Evolutionary conservation across 2,113 vertebrate genomes (phyloP), one percentile per base, ranked within the genome.

Genomic region (Podarcis raffonei): DNA sequence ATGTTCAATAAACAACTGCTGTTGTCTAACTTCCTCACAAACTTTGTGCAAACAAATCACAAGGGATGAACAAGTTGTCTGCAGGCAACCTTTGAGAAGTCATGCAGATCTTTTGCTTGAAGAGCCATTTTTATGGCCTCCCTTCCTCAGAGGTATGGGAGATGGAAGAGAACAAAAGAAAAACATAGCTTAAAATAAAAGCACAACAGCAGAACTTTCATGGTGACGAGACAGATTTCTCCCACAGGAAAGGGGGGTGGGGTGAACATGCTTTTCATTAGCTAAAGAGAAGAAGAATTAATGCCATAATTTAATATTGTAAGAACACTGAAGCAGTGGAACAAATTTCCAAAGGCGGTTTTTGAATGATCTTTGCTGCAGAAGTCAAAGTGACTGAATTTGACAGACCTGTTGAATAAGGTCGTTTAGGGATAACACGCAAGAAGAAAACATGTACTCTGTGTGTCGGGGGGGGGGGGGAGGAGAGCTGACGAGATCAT

Each of bases 281-380:
- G 81, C 88, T 81, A 90, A 84, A 59, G 84, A 87, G 83, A 48
- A 71, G 65, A 78, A 87, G 83, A 87, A 83, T 84, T 83, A 84
- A 82, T 20, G 1, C 62, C 18, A 85, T 53, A 39, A 37, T 62
- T 83, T 86, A 86, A 83, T 69, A 86, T 68, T 39, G 39, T 62
- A 76, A 83, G 5, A 6, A 42, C 80, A 32, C 6, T 66, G 3
- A 7, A 20, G 68, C 59, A 4, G 57, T 84, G 83, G 88, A 94
- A 87, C 81, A 77, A 20, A 16, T 3, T 87, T 32, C 48, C 65
- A 68, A 35, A 30, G 74, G 84, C 85, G 66, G 81, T 6, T 59
- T 13, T 48, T 75, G n/a, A 89, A 42, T 75, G 88, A 37, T 57
- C 35, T 30, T 92, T 3, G 15, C 30, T 76, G 69, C 27, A 5